Conservation (phyloP, 1,140 invertebrate genomes). For the Brachionus angularis region DNA sequence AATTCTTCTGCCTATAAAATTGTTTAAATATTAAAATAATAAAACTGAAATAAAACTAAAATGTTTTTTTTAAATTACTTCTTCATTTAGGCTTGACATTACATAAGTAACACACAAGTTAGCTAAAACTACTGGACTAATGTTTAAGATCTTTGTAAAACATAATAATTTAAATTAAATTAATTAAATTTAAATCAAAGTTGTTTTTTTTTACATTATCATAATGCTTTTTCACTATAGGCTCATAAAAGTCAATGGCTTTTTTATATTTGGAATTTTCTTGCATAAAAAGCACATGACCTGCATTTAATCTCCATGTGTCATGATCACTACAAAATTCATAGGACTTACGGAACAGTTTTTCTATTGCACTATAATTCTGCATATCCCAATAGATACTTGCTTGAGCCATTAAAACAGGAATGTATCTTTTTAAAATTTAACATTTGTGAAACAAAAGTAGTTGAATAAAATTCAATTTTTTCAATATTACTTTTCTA, state of each 20-base stretch:
- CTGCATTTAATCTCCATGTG: slow-evolving; percentile 93
- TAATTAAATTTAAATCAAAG: not conserved
- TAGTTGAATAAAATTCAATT: not conserved
- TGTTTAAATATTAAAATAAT: slow-evolving; percentile 41
- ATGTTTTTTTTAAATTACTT: slow-evolving; percentile 60
- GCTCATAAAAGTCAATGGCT: slow-evolving; percentile 77
- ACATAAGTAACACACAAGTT: slow-evolving; percentile 98
- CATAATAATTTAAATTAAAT: not conserved
- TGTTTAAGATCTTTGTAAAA: slow-evolving; percentile 63
- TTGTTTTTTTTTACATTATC: slow-evolving; percentile 76
- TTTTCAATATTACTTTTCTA: slow-evolving; percentile 67
- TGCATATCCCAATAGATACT: slow-evolving; percentile 98
- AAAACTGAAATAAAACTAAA: not conserved
- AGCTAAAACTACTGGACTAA: slow-evolving; percentile 91
- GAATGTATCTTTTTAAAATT: slow-evolving; percentile 65
- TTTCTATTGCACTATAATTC: slow-evolving; percentile 81
- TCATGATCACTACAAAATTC: slow-evolving; percentile 97
- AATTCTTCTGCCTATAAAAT: slow-evolving; percentile 76
- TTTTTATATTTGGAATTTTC: slow-evolving; percentile 92
- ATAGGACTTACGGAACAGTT: slow-evolving; percentile 76
- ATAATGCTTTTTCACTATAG: slow-evolving; percentile 91
- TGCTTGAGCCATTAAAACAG: slow-evolving; percentile 95
- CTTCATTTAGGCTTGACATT: slow-evolving; percentile 96
- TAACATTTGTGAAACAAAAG: slow-evolving; percentile 49
- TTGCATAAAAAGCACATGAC: slow-evolving; percentile 97